Evolutionary conservation across 2,888 invertebrate species (phyloP).

Genomic region (Atethmia centrago): DNA sequence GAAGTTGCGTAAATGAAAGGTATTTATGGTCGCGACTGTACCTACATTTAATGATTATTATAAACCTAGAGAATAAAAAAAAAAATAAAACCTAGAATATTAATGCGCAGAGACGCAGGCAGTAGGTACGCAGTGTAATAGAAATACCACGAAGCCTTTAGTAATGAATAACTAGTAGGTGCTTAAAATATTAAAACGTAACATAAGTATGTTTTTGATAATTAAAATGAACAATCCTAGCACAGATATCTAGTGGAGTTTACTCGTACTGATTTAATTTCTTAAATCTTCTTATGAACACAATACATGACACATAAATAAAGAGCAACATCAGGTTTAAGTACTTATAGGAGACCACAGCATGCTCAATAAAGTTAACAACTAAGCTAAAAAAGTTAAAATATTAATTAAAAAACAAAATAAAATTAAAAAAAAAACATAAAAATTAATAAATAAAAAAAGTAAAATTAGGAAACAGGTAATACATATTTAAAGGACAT

Average conservation of each 20-base stretch:
- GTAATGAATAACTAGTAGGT: not conserved
- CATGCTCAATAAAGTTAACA: too few relatives aligned
- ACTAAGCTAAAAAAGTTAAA: too few relatives aligned
- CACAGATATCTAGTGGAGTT: not conserved
- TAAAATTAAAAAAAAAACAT: too few relatives aligned
- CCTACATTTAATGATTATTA: not conserved
- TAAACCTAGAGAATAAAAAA: not conserved
- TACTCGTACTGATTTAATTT: not conserved
- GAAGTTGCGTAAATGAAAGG: too few relatives aligned
- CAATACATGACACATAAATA: too few relatives aligned
- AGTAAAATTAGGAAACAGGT: too few relatives aligned
- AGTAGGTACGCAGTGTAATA: slow-evolving; percentile 3
- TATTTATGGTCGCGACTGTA: not conserved
- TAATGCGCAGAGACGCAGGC: not conserved
- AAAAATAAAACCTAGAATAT: not conserved
- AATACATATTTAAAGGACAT: too few relatives aligned
- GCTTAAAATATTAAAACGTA: slow-evolving; percentile 9
- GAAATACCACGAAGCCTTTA: slow-evolving; percentile 1
- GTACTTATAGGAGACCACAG: too few relatives aligned
- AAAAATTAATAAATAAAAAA: too few relatives aligned
- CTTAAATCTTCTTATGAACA: not conserved
- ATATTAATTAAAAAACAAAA: too few relatives aligned
- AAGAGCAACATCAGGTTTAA: too few relatives aligned
- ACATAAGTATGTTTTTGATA: not conserved
- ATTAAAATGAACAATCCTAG: not conserved